Evolutionary conservation across 2,888 invertebrate species (phyloP), one percentile per base, ranked within the genome.

Genomic region (Tubiluchus corallicola): DNA sequence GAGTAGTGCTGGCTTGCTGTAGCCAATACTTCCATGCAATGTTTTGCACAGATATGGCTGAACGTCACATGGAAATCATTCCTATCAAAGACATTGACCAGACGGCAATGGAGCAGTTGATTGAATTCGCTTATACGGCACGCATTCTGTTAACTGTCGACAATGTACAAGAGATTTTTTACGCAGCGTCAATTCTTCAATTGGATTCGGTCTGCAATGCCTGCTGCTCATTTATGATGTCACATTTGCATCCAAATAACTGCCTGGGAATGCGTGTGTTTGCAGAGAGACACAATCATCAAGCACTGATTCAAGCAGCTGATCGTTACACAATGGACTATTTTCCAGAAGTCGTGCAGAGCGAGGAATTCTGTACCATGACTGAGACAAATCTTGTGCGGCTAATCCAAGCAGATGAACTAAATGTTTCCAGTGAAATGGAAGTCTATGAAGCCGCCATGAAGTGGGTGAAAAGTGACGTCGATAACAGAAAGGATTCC

Each of bases 21-120:
- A 65, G 66, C 50, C 59, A 61, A 15, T 68, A 68, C 49, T 68
- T 68, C 52, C 54, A 58, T 18, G 59, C 62, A 29, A 67, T 68
- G 68, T 68, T 68, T 52, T 56, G 57, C 17, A 61, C 62, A 2
- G 57, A 63, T 45, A 62, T 68, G 62, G 51, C 59, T 2, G 65
- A 65, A 48, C 57, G 60, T 41, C 52, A 51, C 20, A 54, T 59
- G 44, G 51, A 52, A 21, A 48, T 51, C 4, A 45, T 50, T 40
- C 49, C 45, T 13, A 52, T 52, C 19, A 43, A 48, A n/a, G n/a
- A n/a, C n/a, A n/a, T n/a, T n/a, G n/a, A n/a, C n/a, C n/a, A n/a
- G n/a, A n/a, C n/a, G n/a, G n/a, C n/a, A n/a, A n/a, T n/a, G n/a
- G 56, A 55, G 21, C 54, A 54, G 13, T 53, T 67, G 3, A 54